Evolutionary conservation across 2,113 vertebrate genomes (phyloP).

Genomic region (Ophiodon elongatus): DNA sequence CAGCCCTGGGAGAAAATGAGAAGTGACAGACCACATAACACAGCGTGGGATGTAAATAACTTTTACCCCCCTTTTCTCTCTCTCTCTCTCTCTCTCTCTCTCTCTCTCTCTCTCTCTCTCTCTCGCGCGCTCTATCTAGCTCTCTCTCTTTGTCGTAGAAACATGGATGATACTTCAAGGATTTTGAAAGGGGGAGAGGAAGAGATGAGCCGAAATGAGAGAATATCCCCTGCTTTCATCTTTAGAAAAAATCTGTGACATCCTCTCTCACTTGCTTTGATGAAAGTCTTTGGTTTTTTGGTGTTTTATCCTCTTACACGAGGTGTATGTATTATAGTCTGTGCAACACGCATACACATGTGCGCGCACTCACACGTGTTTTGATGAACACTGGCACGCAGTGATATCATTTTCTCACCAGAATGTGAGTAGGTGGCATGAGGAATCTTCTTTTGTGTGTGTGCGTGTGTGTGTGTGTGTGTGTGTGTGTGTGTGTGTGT

Average conservation of each 20-base stretch:
- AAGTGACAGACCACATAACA: slow-evolving; percentile 82
- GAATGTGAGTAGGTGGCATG: slow-evolving; percentile 62
- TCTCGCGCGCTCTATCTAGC: too few relatives aligned
- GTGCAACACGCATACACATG: neutral
- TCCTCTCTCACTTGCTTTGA: slow-evolving; percentile 77
- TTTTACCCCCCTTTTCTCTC: slow-evolving; percentile 52
- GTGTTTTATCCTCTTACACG: slow-evolving; percentile 82
- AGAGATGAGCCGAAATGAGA: slow-evolving; percentile 76
- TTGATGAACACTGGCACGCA: slow-evolving; percentile 38
- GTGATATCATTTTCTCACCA: slow-evolving; percentile 48
- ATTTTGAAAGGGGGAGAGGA: slow-evolving; percentile 70
- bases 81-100: slow-evolving; percentile 17
- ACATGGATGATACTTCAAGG: slow-evolving; percentile 73
- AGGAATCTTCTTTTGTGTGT: slow-evolving; percentile 39
- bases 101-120: slow-evolving; percentile 21
- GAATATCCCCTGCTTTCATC: slow-evolving; percentile 84
- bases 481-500: slow-evolving; percentile 33
- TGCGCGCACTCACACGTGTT: neutral
- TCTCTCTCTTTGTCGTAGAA: slow-evolving; percentile 51
- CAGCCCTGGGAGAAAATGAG: slow-evolving; percentile 74
- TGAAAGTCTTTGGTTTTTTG: slow-evolving; percentile 77
- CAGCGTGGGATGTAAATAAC: slow-evolving; percentile 80
- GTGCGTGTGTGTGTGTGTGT: slow-evolving; percentile 31
- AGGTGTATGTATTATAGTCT: slow-evolving; percentile 64
- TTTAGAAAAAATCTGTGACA: slow-evolving; percentile 79